phyloP scores from a whole-genome alignment of 2,888 invertebrate species.

The Cosmopolites sordidus region DNA sequence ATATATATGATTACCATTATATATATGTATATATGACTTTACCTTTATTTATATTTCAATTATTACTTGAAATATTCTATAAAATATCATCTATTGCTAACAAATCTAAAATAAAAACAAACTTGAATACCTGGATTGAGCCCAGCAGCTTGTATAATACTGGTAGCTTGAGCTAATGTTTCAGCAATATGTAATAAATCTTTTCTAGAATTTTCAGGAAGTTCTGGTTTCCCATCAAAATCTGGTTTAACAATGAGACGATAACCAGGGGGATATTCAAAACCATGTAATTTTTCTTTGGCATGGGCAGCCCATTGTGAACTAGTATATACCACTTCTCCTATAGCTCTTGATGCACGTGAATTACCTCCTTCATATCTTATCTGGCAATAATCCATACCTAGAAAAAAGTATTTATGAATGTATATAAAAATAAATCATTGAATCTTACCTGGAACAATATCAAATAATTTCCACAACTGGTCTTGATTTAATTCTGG shows the following conservation, averaged over 20 bases:
- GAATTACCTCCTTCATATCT: conserved; percentile 48
- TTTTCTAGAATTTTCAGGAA: conserved; percentile 33
- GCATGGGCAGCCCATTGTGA: conserved; percentile 71
- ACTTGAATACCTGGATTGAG: conserved; percentile 40
- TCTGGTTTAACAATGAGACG: conserved; percentile 72
- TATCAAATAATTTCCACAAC: conserved; percentile 79
- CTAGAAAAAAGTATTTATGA: conserved; percentile 31
- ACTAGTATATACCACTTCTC: conserved; percentile 67
- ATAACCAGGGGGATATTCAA: conserved; percentile 88
- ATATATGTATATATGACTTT: not conserved
- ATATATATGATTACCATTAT: no score
- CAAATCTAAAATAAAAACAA: not conserved
- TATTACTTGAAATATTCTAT: no score
- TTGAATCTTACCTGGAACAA: conserved; percentile 65
- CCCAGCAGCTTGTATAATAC: conserved; percentile 64
- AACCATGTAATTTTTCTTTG: conserved; percentile 80
- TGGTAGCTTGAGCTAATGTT: conserved; percentile 74
- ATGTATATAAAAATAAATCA: not conserved
- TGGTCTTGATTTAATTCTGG: conserved; percentile 68
- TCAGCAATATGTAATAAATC: conserved; percentile 66
- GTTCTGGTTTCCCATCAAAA: conserved; percentile 33
- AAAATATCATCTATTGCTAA: not conserved
- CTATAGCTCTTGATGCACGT: conserved; percentile 54
- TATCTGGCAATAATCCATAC: conserved; percentile 59
- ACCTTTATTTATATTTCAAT: no score